phyloP scores from a whole-genome alignment of 2,113 vertebrate genomes.

The Lepidothrix coronata region DNA sequence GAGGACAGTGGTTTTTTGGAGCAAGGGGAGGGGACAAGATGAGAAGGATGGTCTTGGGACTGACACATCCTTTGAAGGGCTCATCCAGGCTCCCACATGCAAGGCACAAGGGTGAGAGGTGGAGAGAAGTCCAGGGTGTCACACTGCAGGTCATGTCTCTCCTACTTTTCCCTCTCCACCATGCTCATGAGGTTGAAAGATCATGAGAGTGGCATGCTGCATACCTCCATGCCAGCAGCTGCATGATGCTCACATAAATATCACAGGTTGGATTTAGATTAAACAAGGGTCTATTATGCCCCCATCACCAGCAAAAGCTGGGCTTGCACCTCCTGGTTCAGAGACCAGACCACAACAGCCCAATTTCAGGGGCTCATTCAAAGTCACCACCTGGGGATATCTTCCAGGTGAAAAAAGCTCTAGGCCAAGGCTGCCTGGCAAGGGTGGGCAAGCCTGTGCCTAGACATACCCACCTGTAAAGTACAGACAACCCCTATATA shows the following conservation, averaged over 20 bases:
- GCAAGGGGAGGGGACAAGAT: not conserved
- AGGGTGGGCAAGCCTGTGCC: not conserved
- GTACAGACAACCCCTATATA: not conserved
- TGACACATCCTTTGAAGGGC: accelerated
- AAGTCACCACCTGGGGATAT: not conserved
- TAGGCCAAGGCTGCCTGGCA: not conserved
- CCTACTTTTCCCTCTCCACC: not conserved
- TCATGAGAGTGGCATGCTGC: not conserved
- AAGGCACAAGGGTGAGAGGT: not conserved
- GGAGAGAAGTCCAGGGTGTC: not conserved
- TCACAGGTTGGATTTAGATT: not conserved
- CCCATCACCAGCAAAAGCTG: not conserved
- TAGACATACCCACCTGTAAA: not conserved
- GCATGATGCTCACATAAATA: not conserved
- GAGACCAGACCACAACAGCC: not conserved
- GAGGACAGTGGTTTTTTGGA: not conserved
- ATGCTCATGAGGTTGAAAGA: not conserved
- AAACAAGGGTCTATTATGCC: not conserved
- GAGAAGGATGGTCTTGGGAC: not conserved
- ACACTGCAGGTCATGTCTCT: not conserved
- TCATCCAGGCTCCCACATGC: accelerated
- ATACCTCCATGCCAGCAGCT: not conserved
- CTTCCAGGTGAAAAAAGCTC: not conserved
- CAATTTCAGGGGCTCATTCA: accelerated
- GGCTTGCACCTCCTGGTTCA: not conserved